Evolutionary conservation across 1,140 invertebrate genomes (phyloP), one percentile per base, ranked within the genome.

Genomic region (Diabrotica virgifera): DNA sequence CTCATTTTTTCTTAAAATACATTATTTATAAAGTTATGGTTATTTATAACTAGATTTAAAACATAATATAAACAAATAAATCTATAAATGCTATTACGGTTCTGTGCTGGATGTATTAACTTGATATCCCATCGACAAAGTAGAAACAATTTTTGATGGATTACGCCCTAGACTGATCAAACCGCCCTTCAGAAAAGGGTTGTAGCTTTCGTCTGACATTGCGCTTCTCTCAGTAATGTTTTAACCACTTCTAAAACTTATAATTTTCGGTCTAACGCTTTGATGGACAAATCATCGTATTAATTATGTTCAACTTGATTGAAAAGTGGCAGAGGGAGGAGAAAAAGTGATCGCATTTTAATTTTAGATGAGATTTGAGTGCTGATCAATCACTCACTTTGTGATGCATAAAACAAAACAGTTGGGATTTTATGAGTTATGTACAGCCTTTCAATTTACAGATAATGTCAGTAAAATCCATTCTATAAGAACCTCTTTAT

Each of bases 241-340:
- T 46, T 46, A n/a, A 46, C 40, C 40, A 46, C 40, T 46, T 14
- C 5, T 55, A 55, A 14, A 11, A 46, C 40, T 46, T 14, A 10
- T 55, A 55, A 14, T 35, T 55, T 55, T 55, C 24, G 35, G n/a
- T 55, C 53, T 55, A 55, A 52, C 12, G 53, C 24, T 55, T 55
- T 55, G 51, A 52, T 14, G 53, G 53, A 55, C 53, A 24, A 55
- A 55, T 55, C 53, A 55, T 13, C 10, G 35, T 55, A 55, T 55
- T 55, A 55, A 55, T 55, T 55, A 55, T 55, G 24, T 36, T 6
- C 13, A 14, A 10, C 8, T 55, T 55, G 53, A 55, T 55, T 55
- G 53, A 55, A 55, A 24, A 55, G 53, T 55, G 35, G 53, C 53
- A 14, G 53, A 36, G 10, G 13, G 35, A 24, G 53, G 53, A 55